Evolutionary conservation across 2,888 invertebrate species (phyloP).

Genomic region (Lithophane ornitopus): DNA sequence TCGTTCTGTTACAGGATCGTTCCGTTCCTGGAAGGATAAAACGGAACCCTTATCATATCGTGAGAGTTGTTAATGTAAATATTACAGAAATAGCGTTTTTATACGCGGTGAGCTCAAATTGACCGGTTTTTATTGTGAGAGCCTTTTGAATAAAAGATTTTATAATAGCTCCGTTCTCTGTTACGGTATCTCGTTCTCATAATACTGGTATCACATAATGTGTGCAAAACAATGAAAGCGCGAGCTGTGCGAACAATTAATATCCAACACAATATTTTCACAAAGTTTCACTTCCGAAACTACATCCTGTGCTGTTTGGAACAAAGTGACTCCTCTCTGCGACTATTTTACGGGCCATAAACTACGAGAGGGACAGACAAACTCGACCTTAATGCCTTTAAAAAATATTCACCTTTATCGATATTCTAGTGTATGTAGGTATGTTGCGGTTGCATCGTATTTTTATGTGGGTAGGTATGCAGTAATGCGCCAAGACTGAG

Average conservation of each 20-base stretch:
- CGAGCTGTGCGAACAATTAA: conserved; percentile 81
- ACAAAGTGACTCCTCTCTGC: conserved; percentile 80
- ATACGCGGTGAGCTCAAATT: conserved; percentile 66
- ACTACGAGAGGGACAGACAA: conserved; percentile 73
- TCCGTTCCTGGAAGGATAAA: conserved; percentile 68
- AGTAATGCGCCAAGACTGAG: conserved; percentile 27
- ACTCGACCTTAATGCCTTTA: conserved; percentile 72
- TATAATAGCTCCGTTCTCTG: conserved; percentile 67
- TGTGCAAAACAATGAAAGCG: conserved; percentile 74
- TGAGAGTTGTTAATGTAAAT: conserved; percentile 69
- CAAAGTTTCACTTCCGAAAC: conserved; percentile 83
- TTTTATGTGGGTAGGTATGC: conserved; percentile 42
- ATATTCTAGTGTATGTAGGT: conserved; percentile 61
- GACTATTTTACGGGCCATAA: conserved; percentile 85
- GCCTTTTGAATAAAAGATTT: conserved; percentile 70
- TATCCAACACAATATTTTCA: conserved; percentile 85
- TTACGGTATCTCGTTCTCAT: conserved; percentile 64
- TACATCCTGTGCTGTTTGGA: conserved; percentile 79
- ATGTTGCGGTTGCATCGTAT: conserved; percentile 41
- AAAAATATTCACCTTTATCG: conserved; percentile 76
- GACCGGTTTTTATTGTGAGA: conserved; percentile 68
- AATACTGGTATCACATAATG: conserved; percentile 68
- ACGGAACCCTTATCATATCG: conserved; percentile 68
- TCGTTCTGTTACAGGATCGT: conserved; percentile 66
- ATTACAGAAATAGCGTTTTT: conserved; percentile 70